These are phyloP conservation scores for Palythoa heliodiscus DNA, from an alignment of 92 coral and sea anemone genomes.

Conservation along the genomic window DNA sequence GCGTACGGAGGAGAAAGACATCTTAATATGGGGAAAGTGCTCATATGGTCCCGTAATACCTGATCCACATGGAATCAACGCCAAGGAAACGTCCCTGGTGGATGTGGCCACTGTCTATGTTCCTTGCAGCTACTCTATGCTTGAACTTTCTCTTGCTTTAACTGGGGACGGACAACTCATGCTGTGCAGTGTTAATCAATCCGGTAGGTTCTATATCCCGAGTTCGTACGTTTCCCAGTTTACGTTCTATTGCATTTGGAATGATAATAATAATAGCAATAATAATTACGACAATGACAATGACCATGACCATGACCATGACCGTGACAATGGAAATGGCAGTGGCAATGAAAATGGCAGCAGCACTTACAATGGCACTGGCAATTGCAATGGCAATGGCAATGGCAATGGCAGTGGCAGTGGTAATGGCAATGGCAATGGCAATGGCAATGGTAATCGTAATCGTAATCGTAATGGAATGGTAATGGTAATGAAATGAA, in stretches of 20 bases:
- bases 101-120: slow-evolving; percentile 66
- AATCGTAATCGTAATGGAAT: no score
- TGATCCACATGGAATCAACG: slow-evolving; percentile 57
- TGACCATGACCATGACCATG: not conserved
- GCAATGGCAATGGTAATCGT: no score
- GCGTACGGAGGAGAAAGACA: slow-evolving; percentile 49
- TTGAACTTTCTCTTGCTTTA: slow-evolving; percentile 62
- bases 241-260: not conserved
- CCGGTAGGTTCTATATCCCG: slow-evolving; percentile 9
- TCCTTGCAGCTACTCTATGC: slow-evolving; percentile 10
- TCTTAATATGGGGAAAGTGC: slow-evolving; percentile 70
- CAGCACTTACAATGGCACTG: no score
- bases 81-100: slow-evolving; percentile 19
- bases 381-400: no score
- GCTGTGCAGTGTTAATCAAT: slow-evolving; percentile 54
- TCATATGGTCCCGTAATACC: slow-evolving; percentile 53
- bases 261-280: no score
- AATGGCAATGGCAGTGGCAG: no score
- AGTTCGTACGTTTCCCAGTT: no score
- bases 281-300: not conserved
- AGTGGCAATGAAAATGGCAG: not conserved
- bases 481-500: no score
- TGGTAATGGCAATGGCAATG: no score
- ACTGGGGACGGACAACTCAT: slow-evolving; percentile 44
- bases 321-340: not conserved